Evolutionary conservation across 2,113 vertebrate species (phyloP).

Genomic region (Pygoscelis antarcticus): DNA sequence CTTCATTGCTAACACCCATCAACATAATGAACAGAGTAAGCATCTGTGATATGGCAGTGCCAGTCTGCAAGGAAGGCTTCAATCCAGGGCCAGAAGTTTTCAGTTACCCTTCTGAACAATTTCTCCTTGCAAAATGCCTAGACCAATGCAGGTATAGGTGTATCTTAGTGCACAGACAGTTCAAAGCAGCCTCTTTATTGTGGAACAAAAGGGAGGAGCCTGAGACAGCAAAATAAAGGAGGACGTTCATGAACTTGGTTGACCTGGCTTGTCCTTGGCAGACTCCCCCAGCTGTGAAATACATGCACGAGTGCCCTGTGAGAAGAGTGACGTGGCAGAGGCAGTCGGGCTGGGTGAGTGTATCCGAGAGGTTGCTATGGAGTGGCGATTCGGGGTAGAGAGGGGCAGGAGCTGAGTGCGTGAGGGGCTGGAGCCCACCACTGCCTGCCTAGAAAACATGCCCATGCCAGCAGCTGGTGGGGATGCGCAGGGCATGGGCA

Average conservation of each 20-base stretch:
- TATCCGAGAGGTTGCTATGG: background rate
- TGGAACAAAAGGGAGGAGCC: background rate
- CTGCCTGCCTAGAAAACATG: background rate
- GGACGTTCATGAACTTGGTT: background rate
- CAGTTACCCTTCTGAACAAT: background rate
- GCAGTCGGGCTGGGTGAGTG: background rate
- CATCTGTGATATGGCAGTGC: background rate
- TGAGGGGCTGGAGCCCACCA: background rate
- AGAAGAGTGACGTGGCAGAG: background rate
- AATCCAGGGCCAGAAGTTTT: background rate
- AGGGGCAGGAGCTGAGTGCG: background rate
- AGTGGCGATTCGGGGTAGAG: accelerated
- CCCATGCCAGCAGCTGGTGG: background rate
- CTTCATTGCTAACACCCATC: background rate
- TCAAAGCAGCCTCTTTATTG: background rate
- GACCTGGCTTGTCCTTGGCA: background rate
- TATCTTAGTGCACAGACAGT: background rate
- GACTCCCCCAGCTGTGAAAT: background rate
- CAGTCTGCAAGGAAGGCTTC: background rate
- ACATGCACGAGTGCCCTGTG: accelerated
- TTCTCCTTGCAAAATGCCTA: background rate
- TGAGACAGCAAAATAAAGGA: background rate
- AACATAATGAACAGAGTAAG: background rate
- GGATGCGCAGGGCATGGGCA: background rate
- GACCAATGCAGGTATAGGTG: accelerated